Percentiles rank a stretch among this genome's conserved stretches.
phyloP scores from a whole-genome alignment of 2,888 invertebrate genomes.

The Sphaeridia pumilis region DNA sequence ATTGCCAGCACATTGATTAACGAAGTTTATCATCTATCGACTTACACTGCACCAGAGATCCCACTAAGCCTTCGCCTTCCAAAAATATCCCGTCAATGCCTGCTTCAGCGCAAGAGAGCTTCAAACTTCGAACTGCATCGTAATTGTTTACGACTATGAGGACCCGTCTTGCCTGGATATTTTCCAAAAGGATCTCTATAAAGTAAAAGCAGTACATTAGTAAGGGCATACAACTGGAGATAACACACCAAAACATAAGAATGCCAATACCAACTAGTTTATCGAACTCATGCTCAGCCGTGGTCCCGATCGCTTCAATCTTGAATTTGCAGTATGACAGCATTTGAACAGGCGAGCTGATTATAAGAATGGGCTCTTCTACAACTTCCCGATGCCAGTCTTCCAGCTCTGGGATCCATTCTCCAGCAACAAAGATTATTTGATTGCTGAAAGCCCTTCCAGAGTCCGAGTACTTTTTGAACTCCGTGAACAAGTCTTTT shows the following conservation, averaged over 20 bases:
- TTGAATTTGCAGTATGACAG: constrained; percentile 6
- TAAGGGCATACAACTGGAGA: no score
- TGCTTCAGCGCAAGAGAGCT: neutral
- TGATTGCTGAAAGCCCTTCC: neutral
- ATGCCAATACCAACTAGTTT: no score
- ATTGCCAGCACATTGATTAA: no score
- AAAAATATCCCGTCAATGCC: neutral
- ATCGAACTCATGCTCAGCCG: neutral
- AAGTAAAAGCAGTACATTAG: no score
- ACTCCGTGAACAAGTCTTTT: constrained; percentile 1
- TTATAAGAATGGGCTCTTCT: constrained; percentile 4
- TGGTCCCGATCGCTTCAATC: constrained; percentile 2
- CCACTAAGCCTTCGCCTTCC: constrained; percentile 7
- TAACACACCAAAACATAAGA: no score
- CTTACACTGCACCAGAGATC: constrained; percentile 3
- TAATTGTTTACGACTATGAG: constrained; percentile 1
- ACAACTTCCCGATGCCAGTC: neutral
- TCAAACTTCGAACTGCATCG: neutral
- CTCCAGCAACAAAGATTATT: constrained; percentile 8
- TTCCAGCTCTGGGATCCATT: constrained; percentile 7
- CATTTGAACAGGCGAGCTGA: constrained; percentile 7
- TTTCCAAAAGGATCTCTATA: no score
- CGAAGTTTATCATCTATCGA: neutral
- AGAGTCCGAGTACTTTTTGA: neutral
- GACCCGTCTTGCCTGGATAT: neutral